phyloP scores from a whole-genome alignment of 2,797 vertebrate species.

The Limnodromus scolopaceus region DNA sequence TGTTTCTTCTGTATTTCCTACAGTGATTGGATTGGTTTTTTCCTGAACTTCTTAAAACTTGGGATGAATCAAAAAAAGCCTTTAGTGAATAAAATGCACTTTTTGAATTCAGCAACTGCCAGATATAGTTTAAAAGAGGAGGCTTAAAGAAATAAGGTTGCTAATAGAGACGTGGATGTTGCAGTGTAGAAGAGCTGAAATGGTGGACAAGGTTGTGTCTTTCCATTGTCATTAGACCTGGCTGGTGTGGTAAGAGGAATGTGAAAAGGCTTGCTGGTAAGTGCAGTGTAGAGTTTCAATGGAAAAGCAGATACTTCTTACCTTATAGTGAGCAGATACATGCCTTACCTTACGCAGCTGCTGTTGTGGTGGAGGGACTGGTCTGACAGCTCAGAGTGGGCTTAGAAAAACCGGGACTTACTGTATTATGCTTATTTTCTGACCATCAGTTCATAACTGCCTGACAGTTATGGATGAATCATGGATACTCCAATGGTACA shows the following conservation, averaged over 20 bases:
- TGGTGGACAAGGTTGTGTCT: background rate
- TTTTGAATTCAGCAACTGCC: conserved; percentile 26
- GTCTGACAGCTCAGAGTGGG: conserved; percentile 3
- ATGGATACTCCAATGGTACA: background rate
- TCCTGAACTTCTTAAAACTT: conserved; percentile 24
- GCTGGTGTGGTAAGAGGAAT: background rate
- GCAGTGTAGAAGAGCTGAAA: background rate
- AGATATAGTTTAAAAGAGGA: conserved; percentile 61
- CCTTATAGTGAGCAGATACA: background rate
- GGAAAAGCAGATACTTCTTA: background rate
- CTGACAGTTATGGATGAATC: background rate
- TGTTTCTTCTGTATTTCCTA: conserved; percentile 5
- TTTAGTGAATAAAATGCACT: conserved; percentile 46
- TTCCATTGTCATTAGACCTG: background rate
- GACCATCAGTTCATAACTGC: background rate
- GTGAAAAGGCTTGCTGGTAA: background rate
- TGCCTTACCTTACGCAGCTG: background rate
- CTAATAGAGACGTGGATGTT: background rate
- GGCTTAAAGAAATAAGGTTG: conserved; percentile 27
- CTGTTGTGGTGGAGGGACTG: background rate
- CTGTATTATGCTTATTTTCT: background rate
- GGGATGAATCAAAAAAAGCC: conserved; percentile 47
- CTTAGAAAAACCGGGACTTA: background rate
- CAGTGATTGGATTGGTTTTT: background rate
- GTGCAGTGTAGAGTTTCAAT: background rate